These are phyloP conservation scores for Nomada ferruginata DNA, from an alignment of 2,888 invertebrate genomes.

Conservation along the genomic window DNA sequence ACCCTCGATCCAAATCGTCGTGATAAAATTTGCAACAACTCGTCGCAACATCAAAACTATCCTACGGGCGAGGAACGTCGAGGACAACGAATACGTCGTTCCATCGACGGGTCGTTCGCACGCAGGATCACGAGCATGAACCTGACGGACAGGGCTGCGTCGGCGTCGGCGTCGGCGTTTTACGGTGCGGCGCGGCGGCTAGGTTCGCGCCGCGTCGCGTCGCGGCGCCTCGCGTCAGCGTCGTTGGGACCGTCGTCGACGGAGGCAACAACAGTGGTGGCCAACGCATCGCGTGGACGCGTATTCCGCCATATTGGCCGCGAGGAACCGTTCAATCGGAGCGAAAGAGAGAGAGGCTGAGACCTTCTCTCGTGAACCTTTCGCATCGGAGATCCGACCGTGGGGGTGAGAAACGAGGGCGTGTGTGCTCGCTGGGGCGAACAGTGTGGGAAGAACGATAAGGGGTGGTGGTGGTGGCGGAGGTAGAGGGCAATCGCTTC, in stretches of 20 bases:
- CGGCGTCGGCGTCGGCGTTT: constrained; percentile 63
- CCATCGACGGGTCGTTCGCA: constrained; percentile 67
- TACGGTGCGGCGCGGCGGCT: constrained; percentile 63
- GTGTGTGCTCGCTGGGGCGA: constrained; percentile 33
- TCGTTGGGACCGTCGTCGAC: constrained; percentile 72
- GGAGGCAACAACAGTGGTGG: constrained; percentile 74
- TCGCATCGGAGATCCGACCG: constrained; percentile 24
- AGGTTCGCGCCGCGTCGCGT: constrained; percentile 75
- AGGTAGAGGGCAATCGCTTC: constrained; percentile 45
- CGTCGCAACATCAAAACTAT: neutral
- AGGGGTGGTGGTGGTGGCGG: constrained; percentile 38
- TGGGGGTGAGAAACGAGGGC: constrained; percentile 79
- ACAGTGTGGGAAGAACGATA: constrained; percentile 1
- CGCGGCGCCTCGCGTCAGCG: constrained; percentile 80
- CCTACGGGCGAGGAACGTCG: neutral
- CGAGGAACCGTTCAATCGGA: constrained; percentile 55
- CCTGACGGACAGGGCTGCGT: constrained; percentile 51
- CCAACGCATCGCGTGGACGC: constrained; percentile 74
- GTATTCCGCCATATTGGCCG: constrained; percentile 79
- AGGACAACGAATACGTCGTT: neutral
- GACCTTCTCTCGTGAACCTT: constrained; percentile 52
- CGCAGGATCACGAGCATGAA: constrained; percentile 49
- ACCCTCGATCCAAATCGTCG: no score
- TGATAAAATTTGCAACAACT: no score
- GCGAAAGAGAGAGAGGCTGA: constrained; percentile 5